Evolutionary conservation across 2,113 vertebrate genomes (phyloP).

Genomic region (Passer domesticus): DNA sequence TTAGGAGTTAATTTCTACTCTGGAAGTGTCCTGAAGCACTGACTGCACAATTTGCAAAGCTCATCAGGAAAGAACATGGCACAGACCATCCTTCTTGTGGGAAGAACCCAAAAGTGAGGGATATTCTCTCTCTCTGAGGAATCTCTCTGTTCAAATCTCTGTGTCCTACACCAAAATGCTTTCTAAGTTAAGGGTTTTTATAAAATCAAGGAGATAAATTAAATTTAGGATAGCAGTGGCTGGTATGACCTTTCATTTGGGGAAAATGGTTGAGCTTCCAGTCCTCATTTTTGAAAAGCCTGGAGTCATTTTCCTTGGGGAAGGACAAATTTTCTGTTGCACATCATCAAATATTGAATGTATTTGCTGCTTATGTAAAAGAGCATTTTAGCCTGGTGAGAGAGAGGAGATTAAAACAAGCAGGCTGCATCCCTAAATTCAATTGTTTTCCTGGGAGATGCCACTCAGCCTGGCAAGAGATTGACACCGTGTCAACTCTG

Average conservation of each 20-base stretch:
- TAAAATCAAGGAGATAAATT: neutral
- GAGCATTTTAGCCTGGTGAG: neutral
- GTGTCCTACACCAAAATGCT: neutral
- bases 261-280: neutral
- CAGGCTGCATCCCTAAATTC: conserved; percentile 11
- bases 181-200: neutral
- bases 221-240: neutral
- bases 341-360: neutral
- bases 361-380: conserved; percentile 35
- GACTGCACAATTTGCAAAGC: neutral
- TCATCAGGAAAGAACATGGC: neutral
- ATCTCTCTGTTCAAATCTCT: neutral
- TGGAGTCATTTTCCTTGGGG: neutral
- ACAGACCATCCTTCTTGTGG: neutral
- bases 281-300: neutral
- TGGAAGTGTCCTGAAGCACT: neutral
- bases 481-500: neutral
- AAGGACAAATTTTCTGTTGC: neutral
- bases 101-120: neutral
- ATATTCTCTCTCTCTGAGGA: neutral
- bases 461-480: neutral
- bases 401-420: conserved; percentile 24
- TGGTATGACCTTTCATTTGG: neutral
- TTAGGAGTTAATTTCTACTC: neutral
- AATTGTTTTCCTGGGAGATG: conserved; percentile 39